Conservation (phyloP, 2,888 invertebrate species). For the Tinea trinotella region DNA sequence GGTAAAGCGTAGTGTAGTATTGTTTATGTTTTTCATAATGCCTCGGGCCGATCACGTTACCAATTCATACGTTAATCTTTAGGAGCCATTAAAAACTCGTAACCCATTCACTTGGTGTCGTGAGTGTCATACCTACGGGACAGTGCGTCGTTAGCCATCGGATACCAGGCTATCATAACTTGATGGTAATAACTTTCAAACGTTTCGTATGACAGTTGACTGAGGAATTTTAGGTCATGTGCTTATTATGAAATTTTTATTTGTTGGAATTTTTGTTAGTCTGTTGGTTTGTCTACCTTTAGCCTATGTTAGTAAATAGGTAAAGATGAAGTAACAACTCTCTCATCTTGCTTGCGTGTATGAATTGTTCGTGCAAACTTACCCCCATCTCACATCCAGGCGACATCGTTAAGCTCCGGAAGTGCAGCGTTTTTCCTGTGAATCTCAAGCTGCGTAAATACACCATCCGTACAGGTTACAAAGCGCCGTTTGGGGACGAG, state of each 20-base stretch:
- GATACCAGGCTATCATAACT: conserved; percentile 60
- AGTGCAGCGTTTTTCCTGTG: too few relatives aligned
- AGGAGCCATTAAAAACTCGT: conserved; percentile 65
- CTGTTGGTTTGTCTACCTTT: too few relatives aligned
- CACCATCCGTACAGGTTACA: too few relatives aligned
- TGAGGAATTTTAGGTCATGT: background rate
- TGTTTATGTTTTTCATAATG: conserved; percentile 49
- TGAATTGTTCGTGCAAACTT: too few relatives aligned
- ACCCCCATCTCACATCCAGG: too few relatives aligned
- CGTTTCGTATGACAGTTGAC: conserved; percentile 12
- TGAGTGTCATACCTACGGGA: conserved; percentile 56
- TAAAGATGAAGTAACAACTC: too few relatives aligned
- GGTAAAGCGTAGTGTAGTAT: too few relatives aligned
- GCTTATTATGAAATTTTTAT: background rate
- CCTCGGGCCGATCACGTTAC: conserved; percentile 32
- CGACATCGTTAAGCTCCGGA: too few relatives aligned
- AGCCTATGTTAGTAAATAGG: too few relatives aligned
- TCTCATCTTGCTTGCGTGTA: too few relatives aligned
- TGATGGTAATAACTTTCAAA: conserved; percentile 9
- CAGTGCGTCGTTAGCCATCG: conserved; percentile 65
- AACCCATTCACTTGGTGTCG: conserved; percentile 43
- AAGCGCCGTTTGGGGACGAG: too few relatives aligned
- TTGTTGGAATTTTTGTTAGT: background rate
- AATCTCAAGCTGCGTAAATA: too few relatives aligned
- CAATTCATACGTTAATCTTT: conserved; percentile 62